These are phyloP conservation scores for Harmothoe impar DNA, from an alignment of 2,888 invertebrate genomes.

Conservation along the genomic window DNA sequence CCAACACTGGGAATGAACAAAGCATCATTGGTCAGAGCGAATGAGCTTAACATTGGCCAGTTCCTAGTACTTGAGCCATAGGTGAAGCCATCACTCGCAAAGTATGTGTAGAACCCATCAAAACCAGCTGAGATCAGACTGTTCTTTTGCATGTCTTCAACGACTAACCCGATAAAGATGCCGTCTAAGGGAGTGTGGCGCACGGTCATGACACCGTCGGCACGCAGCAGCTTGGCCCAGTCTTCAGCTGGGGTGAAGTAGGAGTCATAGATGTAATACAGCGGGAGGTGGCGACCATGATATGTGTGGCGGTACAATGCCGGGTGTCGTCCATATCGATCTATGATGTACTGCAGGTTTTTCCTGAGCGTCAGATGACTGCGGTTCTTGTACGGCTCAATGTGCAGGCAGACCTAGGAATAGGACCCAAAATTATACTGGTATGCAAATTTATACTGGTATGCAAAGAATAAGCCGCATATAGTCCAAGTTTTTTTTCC, in stretches of 20 bases:
- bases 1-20: conserved; percentile 88
- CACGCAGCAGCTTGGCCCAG: conserved; percentile 84
- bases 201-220: conserved; percentile 84
- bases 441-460: too few relatives aligned
- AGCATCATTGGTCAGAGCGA: conserved; percentile 73
- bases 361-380: conserved; percentile 80
- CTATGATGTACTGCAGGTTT: conserved; percentile 80
- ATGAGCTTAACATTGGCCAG: conserved; percentile 75
- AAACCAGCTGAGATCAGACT: conserved; percentile 83
- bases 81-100: conserved; percentile 87
- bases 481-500: too few relatives aligned
- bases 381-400: conserved; percentile 85
- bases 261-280: conserved; percentile 88
- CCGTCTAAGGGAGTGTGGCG: conserved; percentile 86
- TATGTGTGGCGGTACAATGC: conserved; percentile 84
- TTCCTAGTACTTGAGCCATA: conserved; percentile 86
- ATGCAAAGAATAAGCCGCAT: too few relatives aligned
- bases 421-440: not conserved
- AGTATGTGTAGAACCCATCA: conserved; percentile 87
- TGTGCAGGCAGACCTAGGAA: conserved; percentile 86
- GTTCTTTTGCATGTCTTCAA: conserved; percentile 85
- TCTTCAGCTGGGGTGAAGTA: conserved; percentile 85
- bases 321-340: conserved; percentile 85
- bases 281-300: conserved; percentile 83
- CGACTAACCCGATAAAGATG: conserved; percentile 86